These are phyloP conservation scores for Pseudomugil gertrudae DNA, from an alignment of 2,797 vertebrate genomes.

Conservation along the genomic window DNA sequence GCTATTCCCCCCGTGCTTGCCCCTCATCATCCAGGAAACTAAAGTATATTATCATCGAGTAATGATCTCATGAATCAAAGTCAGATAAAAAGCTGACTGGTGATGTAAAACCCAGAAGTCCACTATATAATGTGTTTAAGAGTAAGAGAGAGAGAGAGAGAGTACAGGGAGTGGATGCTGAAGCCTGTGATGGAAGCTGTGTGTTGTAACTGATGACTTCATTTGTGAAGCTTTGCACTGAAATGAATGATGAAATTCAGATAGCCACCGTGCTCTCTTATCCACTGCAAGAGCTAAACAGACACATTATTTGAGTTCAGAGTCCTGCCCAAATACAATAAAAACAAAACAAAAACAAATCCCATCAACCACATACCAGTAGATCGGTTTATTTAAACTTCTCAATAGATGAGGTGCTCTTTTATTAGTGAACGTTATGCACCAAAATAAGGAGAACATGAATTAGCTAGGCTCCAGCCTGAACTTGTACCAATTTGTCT, in stretches of 20 bases:
- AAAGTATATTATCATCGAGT: slow-evolving; percentile 19
- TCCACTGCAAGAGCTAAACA: slow-evolving; percentile 46
- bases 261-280: slow-evolving; percentile 45
- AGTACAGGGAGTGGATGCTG: slow-evolving; percentile 43
- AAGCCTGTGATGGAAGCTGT: slow-evolving; percentile 44
- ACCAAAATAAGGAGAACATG: slow-evolving; percentile 12
- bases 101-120: slow-evolving; percentile 21
- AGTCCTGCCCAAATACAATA: not conserved
- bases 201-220: slow-evolving; percentile 74
- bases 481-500: slow-evolving; percentile 43
- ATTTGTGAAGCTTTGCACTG: slow-evolving; percentile 51
- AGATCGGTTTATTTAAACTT: slow-evolving; percentile 2
- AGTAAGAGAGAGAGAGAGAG: slow-evolving; percentile 28
- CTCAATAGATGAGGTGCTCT: slow-evolving; percentile 5
- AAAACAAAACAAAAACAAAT: not conserved
- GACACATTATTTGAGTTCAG: slow-evolving; percentile 9
- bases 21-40: slow-evolving; percentile 32
- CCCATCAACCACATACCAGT: not conserved
- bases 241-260: slow-evolving; percentile 70
- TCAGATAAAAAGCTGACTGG: slow-evolving; percentile 17
- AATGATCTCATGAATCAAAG: slow-evolving; percentile 60
- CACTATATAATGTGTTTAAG: slow-evolving; percentile 13
- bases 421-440: slow-evolving; percentile 1
- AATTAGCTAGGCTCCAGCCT: slow-evolving; percentile 50
- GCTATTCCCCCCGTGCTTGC: not conserved